phyloP scores from a whole-genome alignment of 2,113 vertebrate genomes.

The Toxotes chatareus region DNA sequence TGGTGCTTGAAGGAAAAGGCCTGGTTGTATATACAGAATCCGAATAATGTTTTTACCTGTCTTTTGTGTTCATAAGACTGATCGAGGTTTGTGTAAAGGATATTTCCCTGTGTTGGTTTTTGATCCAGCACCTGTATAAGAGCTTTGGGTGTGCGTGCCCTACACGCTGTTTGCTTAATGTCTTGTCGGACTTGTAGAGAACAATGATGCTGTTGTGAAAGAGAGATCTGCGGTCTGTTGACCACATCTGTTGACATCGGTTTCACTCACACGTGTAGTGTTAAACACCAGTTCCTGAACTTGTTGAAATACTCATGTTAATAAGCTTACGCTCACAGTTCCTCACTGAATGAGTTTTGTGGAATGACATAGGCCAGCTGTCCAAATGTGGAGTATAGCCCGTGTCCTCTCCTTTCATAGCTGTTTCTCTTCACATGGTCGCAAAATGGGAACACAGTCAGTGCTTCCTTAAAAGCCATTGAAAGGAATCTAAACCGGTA shows the following conservation, averaged over 20 bases:
- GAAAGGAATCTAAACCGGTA: no score
- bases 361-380: neutral
- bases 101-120: neutral
- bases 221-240: neutral
- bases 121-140: neutral
- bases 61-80: neutral
- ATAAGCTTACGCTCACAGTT: neutral
- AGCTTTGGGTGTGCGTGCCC: neutral
- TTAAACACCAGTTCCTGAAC: neutral
- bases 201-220: neutral
- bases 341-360: neutral
- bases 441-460: neutral
- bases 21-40: neutral
- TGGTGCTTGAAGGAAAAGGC: conserved; percentile 17
- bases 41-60: neutral
- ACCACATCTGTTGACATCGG: neutral
- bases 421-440: neutral
- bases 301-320: neutral
- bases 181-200: neutral
- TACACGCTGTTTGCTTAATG: neutral
- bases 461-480: neutral
- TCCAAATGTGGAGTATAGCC: neutral
- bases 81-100: neutral
- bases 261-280: neutral
- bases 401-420: neutral